A percentile compares a stretch with the other conserved stretches of the same genome.
Evolutionary conservation across 1,140 invertebrate species (phyloP).

Genomic region (Protaetia brevitarsis): DNA sequence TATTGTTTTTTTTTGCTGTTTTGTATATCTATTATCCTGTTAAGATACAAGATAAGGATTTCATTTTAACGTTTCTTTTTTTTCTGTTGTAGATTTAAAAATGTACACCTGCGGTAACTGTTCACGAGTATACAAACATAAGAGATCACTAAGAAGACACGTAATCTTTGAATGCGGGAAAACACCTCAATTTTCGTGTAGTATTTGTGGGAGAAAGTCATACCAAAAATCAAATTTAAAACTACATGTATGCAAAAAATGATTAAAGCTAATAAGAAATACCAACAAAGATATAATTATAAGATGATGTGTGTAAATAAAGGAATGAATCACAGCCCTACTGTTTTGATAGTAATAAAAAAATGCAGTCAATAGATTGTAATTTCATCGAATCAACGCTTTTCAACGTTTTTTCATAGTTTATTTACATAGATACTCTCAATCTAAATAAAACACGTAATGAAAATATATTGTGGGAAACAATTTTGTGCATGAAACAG

Average conservation of each 20-base stretch:
- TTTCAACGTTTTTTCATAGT: too few species aligned
- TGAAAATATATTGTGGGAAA: too few species aligned
- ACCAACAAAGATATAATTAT: not conserved
- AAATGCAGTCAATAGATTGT: too few species aligned
- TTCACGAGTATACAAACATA: constrained; percentile 50
- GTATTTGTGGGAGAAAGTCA: not conserved
- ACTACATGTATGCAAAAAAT: not conserved
- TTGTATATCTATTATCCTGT: too few species aligned
- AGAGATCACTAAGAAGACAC: constrained; percentile 52
- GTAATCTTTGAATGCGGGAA: constrained; percentile 50
- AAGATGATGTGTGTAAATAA: not conserved
- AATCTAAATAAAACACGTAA: too few species aligned
- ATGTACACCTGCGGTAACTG: constrained; percentile 48
- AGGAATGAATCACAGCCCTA: too few species aligned
- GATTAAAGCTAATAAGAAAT: not conserved
- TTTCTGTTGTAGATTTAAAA: not conserved
- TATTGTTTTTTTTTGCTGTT: too few species aligned
- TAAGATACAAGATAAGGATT: too few species aligned
- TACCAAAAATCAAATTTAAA: not conserved
- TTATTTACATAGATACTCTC: too few species aligned
- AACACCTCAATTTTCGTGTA: not conserved
- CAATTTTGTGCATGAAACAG: not conserved
- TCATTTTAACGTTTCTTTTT: too few species aligned
- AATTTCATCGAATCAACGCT: too few species aligned
- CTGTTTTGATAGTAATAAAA: too few species aligned